Base-by-base conservation (phyloP, 2,797 vertebrate species). In the Numenius phaeopus region DNA sequence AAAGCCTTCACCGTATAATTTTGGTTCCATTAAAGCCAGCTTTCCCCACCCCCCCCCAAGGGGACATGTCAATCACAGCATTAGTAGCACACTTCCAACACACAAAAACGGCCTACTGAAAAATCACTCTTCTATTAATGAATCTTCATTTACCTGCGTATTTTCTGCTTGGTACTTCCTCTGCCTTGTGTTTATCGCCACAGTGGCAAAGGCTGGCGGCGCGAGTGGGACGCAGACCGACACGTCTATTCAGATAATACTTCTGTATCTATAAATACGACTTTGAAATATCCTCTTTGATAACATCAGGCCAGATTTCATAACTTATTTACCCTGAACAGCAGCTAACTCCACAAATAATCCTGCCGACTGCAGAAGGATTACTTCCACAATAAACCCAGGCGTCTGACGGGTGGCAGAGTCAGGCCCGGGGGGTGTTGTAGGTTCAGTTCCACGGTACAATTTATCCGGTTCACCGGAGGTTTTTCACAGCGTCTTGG, bases 291-390 rank as follows among this genome's bases (percentile, higher is more conserved):
- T 79, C 81, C 71, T 50, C 91, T 87, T 29, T 58, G 95, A 83
- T 94, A 94, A 71, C 92, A 77, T 37, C 91, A 49, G 80, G 80
- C 50, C 83, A 80, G 70, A 90, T 96, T 90, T 92, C 83, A n/a
- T 62, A 59, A 93, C 66, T 95, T 93, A 93, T 93, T 97, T 95
- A 93, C 88, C 70, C 67, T 2, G 22, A 82, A 4, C 80, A 84
- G 90, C 93, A 77, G 86, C 80, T 87, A 91, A 82, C 86, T 84
- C 85, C 5, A 37, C 64, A 80, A 67, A 44, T 87, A 89, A 95
- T 73, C 93, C 93, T 52, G 54, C 73, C n/a, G 12, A 55, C 77
- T 39, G 86, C 90, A 71, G 66, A 10, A 11, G 77, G 88, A 79
- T 92, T 92, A 61, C 46, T 32, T 1, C 61, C 30, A 5, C 81